A percentile compares a stretch with the other conserved stretches of the same genome.
Conservation (phyloP, 2,888 invertebrate genomes). For the Noctua comes region DNA sequence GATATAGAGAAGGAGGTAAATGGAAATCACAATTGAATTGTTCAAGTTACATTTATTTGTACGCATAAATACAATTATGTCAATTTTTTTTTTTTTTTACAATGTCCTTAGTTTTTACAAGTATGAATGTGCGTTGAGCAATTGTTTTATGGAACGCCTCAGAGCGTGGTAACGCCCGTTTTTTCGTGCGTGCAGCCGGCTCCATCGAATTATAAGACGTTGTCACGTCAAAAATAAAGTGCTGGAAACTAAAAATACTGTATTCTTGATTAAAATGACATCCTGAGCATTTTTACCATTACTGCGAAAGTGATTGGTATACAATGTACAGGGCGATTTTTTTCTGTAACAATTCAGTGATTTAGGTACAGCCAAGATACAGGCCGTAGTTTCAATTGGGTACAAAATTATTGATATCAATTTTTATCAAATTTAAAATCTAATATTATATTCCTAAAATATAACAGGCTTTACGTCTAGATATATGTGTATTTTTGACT, state of each 20-base stretch:
- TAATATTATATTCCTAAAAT: conserved; percentile 20
- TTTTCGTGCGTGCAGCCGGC: too few relatives aligned
- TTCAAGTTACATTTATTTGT: too few relatives aligned
- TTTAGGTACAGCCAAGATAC: not conserved
- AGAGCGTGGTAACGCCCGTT: too few relatives aligned
- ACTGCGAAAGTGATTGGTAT: not conserved
- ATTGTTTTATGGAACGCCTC: too few relatives aligned
- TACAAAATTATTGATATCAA: conserved; percentile 25
- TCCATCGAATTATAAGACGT: too few relatives aligned
- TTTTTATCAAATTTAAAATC: conserved; percentile 28
- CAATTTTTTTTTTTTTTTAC: too few relatives aligned
- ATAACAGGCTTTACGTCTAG: conserved; percentile 34
- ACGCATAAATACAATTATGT: too few relatives aligned
- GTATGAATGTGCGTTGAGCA: too few relatives aligned
- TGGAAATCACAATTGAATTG: too few relatives aligned
- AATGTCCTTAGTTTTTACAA: too few relatives aligned
- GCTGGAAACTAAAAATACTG: not conserved
- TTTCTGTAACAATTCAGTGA: not conserved
- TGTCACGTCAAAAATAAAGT: too few relatives aligned
- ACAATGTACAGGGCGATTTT: not conserved
- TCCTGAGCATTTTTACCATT: not conserved
- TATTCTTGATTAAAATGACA: not conserved
- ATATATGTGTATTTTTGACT: conserved; percentile 51
- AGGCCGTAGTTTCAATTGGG: not conserved
- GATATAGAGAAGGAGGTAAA: too few relatives aligned